Base-by-base conservation (phyloP, 2,113 vertebrate genomes). In the Corythoichthys haematopterus region DNA sequence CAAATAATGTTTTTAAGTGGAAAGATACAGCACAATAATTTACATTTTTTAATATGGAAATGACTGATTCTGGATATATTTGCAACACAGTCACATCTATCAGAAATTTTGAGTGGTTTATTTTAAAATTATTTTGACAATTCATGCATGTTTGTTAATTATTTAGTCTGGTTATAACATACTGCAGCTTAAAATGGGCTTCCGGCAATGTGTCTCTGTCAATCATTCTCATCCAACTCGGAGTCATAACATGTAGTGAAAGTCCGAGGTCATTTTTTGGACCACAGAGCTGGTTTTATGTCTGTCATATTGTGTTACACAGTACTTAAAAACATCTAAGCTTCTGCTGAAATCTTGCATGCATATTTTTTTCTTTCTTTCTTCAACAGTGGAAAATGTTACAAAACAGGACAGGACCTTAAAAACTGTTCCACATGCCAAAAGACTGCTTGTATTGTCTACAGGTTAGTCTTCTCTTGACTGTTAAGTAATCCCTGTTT, bases 401-500 rank as follows among this genome's bases (percentile, higher is more conserved):
- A 74, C 74, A 85, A 77, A 68, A 90, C 81, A n/a, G 90, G 89
- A 77, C 89, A 89, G 76, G 88, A 92, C 69, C 80, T 91, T 36
- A 87, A 82, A 68, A 88, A 80, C 70, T 91, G 90, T 75, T 76
- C 83, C 38, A 90, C 85, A 58, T 91, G 90, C 78, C 90, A 92
- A 85, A 90, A 87, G 75, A 91, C 90, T 28, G 90, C 91, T 65
- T 92, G 91, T 51, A 84, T 90, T 59, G 82, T 92, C 47, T 92
- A 92, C 84, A 92, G 90, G 91, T 92, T 79, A 90, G 84, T 72
- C 11, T 11, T 12, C 10, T 45, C 20, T 62, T 14, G 3, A 40
- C 7, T n/a, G 16, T n/a, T 60, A 5, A n/a, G 0, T 38, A 5
- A 5, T 43, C 40, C 14, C 6, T n/a, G 15, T 51, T 51, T 51